These are phyloP conservation scores for Spondyliosoma cantharus DNA, from an alignment of 2,797 vertebrate species.

Conservation along the genomic window DNA sequence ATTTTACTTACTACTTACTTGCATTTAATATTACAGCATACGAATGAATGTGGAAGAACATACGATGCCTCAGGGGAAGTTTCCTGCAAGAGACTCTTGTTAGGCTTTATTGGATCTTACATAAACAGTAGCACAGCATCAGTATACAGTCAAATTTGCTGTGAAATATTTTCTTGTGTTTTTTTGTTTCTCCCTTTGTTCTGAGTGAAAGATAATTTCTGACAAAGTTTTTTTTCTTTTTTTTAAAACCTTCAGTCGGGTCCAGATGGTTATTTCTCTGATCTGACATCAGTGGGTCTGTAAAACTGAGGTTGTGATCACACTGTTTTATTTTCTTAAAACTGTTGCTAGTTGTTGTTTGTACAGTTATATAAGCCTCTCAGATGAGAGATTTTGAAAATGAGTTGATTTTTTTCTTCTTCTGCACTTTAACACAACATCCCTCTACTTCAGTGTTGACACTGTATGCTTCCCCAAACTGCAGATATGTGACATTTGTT, in stretches of 20 bases:
- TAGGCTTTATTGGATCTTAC: not conserved
- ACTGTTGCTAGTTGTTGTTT: not conserved
- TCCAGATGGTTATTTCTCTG: not conserved
- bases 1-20: no score
- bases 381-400: not conserved
- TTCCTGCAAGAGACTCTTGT: not conserved
- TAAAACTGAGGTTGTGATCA: not conserved
- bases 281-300: not conserved
- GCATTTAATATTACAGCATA: not conserved
- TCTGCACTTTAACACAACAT: not conserved
- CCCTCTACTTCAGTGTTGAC: not conserved
- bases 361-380: not conserved
- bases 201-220: not conserved
- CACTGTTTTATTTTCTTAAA: slow-evolving; percentile 12
- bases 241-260: not conserved
- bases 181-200: not conserved
- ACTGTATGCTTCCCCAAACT: no score
- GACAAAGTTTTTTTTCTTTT: not conserved
- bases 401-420: not conserved
- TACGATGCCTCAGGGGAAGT: not conserved
- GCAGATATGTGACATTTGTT: no score
- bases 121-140: not conserved
- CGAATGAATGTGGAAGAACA: not conserved
- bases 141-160: not conserved
- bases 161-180: not conserved